phyloP scores from a whole-genome alignment of 35 echinoderm and acorn worm genomes.

The Apostichopus parvimensis region DNA sequence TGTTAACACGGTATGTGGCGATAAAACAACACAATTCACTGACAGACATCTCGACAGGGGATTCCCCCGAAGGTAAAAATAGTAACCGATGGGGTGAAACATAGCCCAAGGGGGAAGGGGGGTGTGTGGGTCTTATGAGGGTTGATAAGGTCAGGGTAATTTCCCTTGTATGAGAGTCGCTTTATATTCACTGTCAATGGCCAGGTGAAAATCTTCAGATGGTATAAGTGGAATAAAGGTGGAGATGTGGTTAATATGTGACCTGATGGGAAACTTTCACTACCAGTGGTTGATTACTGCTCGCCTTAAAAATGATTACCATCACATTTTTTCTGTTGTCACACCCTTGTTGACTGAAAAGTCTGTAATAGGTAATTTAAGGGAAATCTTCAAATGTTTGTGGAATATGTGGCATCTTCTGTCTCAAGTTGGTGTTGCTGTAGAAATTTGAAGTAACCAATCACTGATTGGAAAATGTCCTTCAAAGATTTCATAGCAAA shows the following conservation, averaged over 20 bases:
- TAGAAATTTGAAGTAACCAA: too few species aligned
- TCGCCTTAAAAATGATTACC: too few species aligned
- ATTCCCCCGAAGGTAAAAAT: conserved; percentile 51
- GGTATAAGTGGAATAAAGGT: neutral
- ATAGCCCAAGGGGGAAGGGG: neutral
- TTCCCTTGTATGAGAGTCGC: neutral
- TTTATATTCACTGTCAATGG: neutral
- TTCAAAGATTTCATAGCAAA: too few species aligned
- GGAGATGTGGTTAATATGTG: neutral
- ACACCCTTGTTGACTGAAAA: too few species aligned
- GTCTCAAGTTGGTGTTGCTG: too few species aligned
- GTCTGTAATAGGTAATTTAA: too few species aligned
- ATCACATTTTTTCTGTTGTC: too few species aligned
- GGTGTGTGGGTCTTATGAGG: neutral
- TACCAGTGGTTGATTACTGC: too few species aligned
- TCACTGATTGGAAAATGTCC: too few species aligned
- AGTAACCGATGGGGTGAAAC: neutral
- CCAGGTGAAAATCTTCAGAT: neutral
- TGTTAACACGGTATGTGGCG: neutral
- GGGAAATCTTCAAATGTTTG: too few species aligned
- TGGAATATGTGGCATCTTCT: too few species aligned
- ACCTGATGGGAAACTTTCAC: neutral
- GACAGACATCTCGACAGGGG: neutral
- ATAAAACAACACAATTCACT: neutral
- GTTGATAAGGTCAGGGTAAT: conserved; percentile 13